phyloP scores from a whole-genome alignment of 2,888 invertebrate species.

The Macrophya alboannulata region DNA sequence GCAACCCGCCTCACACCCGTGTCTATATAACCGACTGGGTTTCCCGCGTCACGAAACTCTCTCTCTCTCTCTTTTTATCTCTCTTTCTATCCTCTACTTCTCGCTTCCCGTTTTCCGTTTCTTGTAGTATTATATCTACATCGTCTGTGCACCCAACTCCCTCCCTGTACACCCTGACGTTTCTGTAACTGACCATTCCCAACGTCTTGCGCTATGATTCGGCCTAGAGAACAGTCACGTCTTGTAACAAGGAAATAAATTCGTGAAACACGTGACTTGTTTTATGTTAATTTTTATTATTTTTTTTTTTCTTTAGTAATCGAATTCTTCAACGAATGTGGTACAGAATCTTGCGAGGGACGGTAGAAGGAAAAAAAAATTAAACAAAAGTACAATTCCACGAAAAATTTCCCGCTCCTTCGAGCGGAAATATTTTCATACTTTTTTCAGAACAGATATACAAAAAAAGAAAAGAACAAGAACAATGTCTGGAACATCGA shows the following conservation, averaged over 20 bases:
- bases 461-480: no score
- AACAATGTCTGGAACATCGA: background rate
- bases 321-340: no score
- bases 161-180: background rate
- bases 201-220: slow-evolving; percentile 57
- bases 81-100: background rate
- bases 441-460: background rate
- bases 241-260: background rate
- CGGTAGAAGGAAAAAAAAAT: no score
- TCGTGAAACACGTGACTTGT: no score
- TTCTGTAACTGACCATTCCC: slow-evolving; percentile 69
- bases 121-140: slow-evolving; percentile 53
- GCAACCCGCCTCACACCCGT: background rate
- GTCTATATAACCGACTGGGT: background rate
- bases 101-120: slow-evolving; percentile 59
- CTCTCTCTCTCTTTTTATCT: background rate
- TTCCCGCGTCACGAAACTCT: slow-evolving; percentile 14
- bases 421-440: background rate
- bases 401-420: background rate
- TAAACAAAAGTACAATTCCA: background rate
- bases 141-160: background rate
- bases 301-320: background rate
- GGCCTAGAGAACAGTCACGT: background rate
- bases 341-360: no score
- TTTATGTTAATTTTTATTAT: no score